Evolutionary conservation across 92 coral and sea anemone species (phyloP).

Genomic region (Phenganax subtilis): DNA sequence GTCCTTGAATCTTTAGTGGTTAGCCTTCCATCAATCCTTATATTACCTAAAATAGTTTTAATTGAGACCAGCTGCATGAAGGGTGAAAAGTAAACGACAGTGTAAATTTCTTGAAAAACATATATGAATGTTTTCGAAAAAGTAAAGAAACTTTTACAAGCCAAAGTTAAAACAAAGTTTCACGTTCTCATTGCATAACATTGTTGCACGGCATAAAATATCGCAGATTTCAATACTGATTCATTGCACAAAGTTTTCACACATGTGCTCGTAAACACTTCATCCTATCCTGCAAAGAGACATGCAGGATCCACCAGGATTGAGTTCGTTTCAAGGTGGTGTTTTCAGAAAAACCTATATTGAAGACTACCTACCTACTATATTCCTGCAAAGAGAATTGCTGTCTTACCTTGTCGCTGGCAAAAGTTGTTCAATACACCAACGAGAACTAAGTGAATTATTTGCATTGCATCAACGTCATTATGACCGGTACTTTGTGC

Average conservation of each 20-base stretch:
- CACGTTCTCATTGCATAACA: too few species aligned
- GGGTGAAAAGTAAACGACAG: background rate
- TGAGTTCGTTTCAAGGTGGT: background rate
- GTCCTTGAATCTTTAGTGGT: slow-evolving; percentile 48
- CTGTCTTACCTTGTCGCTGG: slow-evolving; percentile 3
- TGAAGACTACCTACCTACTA: background rate
- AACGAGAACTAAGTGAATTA: slow-evolving; percentile 54
- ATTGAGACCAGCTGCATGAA: background rate
- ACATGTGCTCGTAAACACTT: too few species aligned
- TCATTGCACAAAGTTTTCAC: too few species aligned
- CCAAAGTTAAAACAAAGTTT: too few species aligned
- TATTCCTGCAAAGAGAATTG: background rate
- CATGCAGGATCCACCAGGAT: too few species aligned
- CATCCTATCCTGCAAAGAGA: too few species aligned
- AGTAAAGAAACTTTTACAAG: too few species aligned
- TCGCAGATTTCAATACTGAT: too few species aligned
- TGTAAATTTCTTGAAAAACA: background rate
- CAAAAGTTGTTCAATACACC: slow-evolving; percentile 12
- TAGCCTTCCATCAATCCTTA: slow-evolving; percentile 31
- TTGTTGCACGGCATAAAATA: too few species aligned
- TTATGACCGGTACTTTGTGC: slow-evolving; percentile 61
- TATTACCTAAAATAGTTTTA: slow-evolving; percentile 1
- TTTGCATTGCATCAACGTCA: slow-evolving; percentile 59
- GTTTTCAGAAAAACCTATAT: background rate
- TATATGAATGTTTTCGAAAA: too few species aligned